Evolutionary conservation across 35 echinoderm and acorn worm genomes (phyloP), one percentile per base, ranked within the genome.

Genomic region (Anneissia japonica): DNA sequence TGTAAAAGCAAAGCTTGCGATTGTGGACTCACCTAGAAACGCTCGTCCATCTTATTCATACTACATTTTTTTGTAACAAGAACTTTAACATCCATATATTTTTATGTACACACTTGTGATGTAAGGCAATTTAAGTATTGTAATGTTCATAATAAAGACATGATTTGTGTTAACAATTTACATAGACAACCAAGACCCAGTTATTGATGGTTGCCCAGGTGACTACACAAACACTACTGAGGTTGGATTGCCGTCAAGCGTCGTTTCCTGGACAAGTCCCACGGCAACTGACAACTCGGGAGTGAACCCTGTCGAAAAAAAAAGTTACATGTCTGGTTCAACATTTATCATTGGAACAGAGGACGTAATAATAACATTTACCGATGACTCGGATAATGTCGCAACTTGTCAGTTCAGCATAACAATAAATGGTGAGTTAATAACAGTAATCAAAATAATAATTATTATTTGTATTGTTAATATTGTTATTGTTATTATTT

Each of bases 201-300:
- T 83, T 37, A 83, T 90, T 39, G 32, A 37, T n/a, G 39, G 36
- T 26, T 90, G 88, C 39, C 88, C 88, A 5, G n/a, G 30, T 23
- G 73, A 84, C 72, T 46, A 85, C 88, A 85, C 23, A 30, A 23
- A 73, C 12, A 74, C 30, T 34, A 56, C 83, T 41, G 35, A 28
- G n/a, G 30, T 37, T 39, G 88, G 88, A 13, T 40, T 38, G 30
- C 38, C 35, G 43, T 37, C 38, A 26, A 82, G 77, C 0, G 38
- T 36, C n/a, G 88, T 90, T 75, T 85, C 82, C 29, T 90, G 88
- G 88, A 90, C 88, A 23, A 31, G 37, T 13, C 81, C 88, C 73
- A 85, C 82, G 23, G 88, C 88, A 30, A 90, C 88, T 37, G 88
- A 90, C 77, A 90, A 90, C 74, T 77, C 85, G 0, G 85, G 85